Percentiles rank a stretch among this genome's conserved stretches.
phyloP scores from a whole-genome alignment of 2,797 vertebrate species.

The Smutsia temminckii region DNA sequence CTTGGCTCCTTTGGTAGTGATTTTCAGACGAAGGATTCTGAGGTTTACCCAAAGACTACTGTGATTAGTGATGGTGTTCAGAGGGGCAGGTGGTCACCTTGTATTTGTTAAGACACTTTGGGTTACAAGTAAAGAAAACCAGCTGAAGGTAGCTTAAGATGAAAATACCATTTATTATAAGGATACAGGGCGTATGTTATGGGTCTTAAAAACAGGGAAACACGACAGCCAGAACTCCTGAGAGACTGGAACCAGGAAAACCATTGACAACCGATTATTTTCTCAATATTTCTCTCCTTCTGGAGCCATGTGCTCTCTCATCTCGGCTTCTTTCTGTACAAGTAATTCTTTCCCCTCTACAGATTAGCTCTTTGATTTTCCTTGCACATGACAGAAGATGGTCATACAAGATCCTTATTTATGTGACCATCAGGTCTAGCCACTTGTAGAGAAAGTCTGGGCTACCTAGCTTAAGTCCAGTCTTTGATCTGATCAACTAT shows the following conservation, averaged over 20 bases:
- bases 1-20: slow-evolving; percentile 31
- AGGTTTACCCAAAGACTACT: not conserved
- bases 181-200: not conserved
- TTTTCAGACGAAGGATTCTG: slow-evolving; percentile 14
- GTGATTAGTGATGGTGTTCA: slow-evolving; percentile 50
- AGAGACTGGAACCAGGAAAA: not conserved
- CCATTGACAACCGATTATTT: not conserved
- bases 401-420: not conserved
- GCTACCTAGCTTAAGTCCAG: not conserved
- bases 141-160: not conserved
- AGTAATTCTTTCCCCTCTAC: not conserved
- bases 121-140: not conserved
- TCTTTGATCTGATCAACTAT: not conserved
- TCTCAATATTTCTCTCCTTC: not conserved
- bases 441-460: not conserved
- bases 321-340: not conserved
- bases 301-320: not conserved
- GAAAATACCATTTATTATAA: slow-evolving; percentile 27
- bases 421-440: not conserved
- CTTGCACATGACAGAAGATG: not conserved
- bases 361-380: not conserved
- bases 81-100: not conserved
- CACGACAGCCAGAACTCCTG: not conserved
- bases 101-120: slow-evolving; percentile 18
- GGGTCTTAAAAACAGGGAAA: slow-evolving; percentile 30